phyloP scores from a whole-genome alignment of 1,140 invertebrate species.

The Drosophila carrolli region DNA sequence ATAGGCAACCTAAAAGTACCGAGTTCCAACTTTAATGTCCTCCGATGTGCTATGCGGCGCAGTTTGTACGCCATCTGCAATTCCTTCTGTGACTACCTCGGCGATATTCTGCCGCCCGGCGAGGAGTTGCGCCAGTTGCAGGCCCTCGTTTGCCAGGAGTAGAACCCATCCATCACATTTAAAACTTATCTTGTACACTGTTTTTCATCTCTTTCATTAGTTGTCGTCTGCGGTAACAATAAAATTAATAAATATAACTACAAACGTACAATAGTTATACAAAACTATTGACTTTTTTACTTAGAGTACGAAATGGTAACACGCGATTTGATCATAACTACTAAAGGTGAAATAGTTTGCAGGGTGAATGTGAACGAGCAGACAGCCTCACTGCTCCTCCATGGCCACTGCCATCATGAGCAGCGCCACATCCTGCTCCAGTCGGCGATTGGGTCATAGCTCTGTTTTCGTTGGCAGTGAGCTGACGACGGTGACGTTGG shows the following conservation, averaged over 20 bases:
- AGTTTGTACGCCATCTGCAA: constrained; percentile 90
- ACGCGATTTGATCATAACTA: constrained; percentile 49
- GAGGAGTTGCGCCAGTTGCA: constrained; percentile 85
- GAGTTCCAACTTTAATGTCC: constrained; percentile 86
- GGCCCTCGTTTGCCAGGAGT: constrained; percentile 85
- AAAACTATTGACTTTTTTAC: constrained; percentile 67
- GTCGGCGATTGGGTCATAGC: constrained; percentile 35
- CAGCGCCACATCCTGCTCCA: constrained; percentile 50
- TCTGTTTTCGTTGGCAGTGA: constrained; percentile 14
- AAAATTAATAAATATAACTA: constrained; percentile 81
- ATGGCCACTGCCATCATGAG: constrained; percentile 59
- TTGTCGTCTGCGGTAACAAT: constrained; percentile 71
- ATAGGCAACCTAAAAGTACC: constrained; percentile 87
- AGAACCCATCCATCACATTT: constrained; percentile 1
- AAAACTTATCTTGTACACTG: constrained; percentile 41
- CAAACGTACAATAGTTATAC: constrained; percentile 60
- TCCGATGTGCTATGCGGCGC: constrained; percentile 88
- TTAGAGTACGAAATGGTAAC: constrained; percentile 66
- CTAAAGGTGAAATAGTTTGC: constrained; percentile 41
- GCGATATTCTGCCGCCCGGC: constrained; percentile 87
- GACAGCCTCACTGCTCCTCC: constrained; percentile 38
- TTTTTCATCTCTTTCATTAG: constrained; percentile 59
- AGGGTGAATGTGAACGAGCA: constrained; percentile 40
- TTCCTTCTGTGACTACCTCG: constrained; percentile 89
- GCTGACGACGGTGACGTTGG: constrained; percentile 9